Conservation (phyloP, 2,888 invertebrate species). For the Tanypteryx hageni region DNA sequence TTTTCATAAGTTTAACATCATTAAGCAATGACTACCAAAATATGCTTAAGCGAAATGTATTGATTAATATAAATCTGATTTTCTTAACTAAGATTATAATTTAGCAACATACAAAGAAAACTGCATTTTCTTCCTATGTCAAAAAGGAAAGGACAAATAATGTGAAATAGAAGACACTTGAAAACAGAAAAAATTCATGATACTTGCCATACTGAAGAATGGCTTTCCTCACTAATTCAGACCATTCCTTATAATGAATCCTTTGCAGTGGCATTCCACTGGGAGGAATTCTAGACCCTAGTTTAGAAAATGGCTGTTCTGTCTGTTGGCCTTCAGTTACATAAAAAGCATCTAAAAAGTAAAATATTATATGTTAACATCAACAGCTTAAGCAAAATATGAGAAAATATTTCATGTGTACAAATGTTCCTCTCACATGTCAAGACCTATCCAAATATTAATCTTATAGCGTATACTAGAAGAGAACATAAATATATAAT, state of each 20-base stretch:
- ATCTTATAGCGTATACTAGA: background rate
- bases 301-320: conserved; percentile 52
- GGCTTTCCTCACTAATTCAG: conserved; percentile 79
- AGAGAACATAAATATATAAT: background rate
- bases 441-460: background rate
- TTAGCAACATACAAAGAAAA: no score
- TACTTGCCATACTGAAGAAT: conserved; percentile 82
- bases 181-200: conserved; percentile 46
- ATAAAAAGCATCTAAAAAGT: conserved; percentile 71
- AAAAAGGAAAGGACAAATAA: no score
- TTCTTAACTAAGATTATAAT: no score
- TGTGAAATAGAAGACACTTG: conserved; percentile 53
- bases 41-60: no score
- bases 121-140: no score
- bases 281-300: conserved; percentile 68
- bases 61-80: no score
- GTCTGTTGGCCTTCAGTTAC: conserved; percentile 73
- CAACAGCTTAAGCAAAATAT: no score
- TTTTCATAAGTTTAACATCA: no score
- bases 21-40: no score
- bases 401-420: background rate
- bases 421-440: background rate
- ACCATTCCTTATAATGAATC: conserved; percentile 81
- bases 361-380: background rate
- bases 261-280: conserved; percentile 74